phyloP scores from a whole-genome alignment of 2,888 invertebrate species.

The Acleris laterana region DNA sequence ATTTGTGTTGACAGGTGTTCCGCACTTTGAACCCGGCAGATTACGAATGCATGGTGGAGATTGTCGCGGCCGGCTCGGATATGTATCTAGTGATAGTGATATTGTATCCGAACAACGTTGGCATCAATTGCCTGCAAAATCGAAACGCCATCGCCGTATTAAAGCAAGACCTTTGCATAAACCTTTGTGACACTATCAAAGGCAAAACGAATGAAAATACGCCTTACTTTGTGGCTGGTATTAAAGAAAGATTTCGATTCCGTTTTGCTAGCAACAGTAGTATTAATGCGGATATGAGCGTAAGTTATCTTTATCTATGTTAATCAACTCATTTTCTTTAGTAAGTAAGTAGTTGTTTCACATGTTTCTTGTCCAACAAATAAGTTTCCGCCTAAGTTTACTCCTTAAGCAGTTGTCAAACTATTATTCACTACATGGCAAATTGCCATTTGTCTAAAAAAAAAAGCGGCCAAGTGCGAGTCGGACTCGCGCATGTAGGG shows the following conservation, averaged over 20 bases:
- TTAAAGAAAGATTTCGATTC: constrained; percentile 58
- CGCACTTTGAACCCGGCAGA: constrained; percentile 62
- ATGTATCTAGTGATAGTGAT: constrained; percentile 60
- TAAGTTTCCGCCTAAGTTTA: too few relatives aligned
- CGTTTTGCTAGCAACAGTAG: constrained; percentile 72
- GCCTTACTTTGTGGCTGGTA: constrained; percentile 56
- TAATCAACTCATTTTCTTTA: too few relatives aligned
- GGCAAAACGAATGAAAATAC: constrained; percentile 42
- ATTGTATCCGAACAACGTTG: constrained; percentile 60
- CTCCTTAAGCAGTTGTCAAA: too few relatives aligned
- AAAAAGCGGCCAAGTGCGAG: too few relatives aligned
- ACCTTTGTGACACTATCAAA: constrained; percentile 57
- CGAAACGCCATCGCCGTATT: constrained; percentile 60
- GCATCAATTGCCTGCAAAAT: constrained; percentile 58
- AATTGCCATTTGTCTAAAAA: too few relatives aligned
- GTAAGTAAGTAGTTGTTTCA: too few relatives aligned
- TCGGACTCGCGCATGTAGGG: too few relatives aligned
- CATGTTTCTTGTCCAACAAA: too few relatives aligned
- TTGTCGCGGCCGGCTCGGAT: constrained; percentile 51
- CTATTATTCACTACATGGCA: too few relatives aligned
- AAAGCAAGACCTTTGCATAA: constrained; percentile 55
- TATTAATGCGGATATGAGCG: constrained; percentile 68
- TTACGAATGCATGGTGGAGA: constrained; percentile 67
- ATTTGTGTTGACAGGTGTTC: constrained; percentile 57
- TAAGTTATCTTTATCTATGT: constrained; percentile 52